A percentile compares a stretch with the other conserved stretches of the same genome.
These are phyloP conservation scores for Kryptolebias ocellatus DNA, from an alignment of 2,797 vertebrate genomes.

Conservation along the genomic window DNA sequence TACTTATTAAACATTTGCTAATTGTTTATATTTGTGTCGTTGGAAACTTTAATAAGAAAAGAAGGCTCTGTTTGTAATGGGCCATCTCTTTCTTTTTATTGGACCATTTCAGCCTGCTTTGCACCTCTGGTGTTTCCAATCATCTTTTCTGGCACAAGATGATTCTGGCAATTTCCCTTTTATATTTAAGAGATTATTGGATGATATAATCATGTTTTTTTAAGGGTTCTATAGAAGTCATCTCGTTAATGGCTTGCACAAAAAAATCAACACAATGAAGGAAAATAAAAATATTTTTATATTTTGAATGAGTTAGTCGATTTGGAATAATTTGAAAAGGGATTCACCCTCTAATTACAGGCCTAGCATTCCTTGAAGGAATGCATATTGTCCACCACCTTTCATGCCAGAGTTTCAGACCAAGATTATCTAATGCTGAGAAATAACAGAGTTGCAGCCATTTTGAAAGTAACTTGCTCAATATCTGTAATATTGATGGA, in stretches of 20 bases:
- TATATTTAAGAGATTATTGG: constrained; percentile 53
- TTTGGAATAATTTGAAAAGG: constrained; percentile 8
- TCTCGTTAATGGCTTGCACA: constrained; percentile 34
- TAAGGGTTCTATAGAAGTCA: constrained; percentile 28
- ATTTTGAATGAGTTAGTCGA: constrained; percentile 9
- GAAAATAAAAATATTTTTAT: constrained; percentile 21
- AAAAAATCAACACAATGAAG: constrained; percentile 11
- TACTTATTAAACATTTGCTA: constrained; percentile 76
- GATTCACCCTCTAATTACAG: constrained; percentile 1
- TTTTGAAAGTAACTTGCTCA: too few relatives aligned
- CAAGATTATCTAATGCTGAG: too few relatives aligned
- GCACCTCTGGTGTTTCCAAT: constrained; percentile 54
- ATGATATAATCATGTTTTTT: constrained; percentile 34
- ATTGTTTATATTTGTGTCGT: constrained; percentile 78
- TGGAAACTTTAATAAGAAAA: constrained; percentile 60
- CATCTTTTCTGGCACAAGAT: constrained; percentile 58
- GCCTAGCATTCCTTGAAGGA: too few relatives aligned
- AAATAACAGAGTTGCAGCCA: too few relatives aligned
- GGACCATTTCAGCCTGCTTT: constrained; percentile 18
- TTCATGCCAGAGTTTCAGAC: too few relatives aligned
- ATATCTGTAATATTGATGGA: too few relatives aligned
- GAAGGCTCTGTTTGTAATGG: constrained; percentile 27
- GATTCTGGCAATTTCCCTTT: constrained; percentile 54
- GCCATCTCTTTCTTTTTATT: constrained; percentile 34
- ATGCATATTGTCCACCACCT: too few relatives aligned